These are phyloP conservation scores for Drosophila siamana DNA, from an alignment of 2,888 invertebrate species.

Conservation along the genomic window DNA sequence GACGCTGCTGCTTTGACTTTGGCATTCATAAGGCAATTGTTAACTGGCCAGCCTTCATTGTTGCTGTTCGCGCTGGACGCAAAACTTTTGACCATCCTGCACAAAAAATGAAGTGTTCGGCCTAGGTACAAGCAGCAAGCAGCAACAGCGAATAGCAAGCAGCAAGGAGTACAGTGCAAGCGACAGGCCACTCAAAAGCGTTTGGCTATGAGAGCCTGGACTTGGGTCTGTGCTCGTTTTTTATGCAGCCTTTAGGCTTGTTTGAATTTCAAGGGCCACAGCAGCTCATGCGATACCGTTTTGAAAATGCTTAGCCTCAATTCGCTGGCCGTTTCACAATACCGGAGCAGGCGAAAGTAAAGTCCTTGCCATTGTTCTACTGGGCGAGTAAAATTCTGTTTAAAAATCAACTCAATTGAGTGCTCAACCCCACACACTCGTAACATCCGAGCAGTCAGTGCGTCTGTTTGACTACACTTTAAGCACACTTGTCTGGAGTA, in stretches of 20 bases:
- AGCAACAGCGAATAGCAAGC: background rate
- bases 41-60: conserved; percentile 61
- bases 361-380: conserved; percentile 14
- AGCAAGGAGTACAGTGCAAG: conserved; percentile 1
- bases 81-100: conserved; percentile 32
- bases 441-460: background rate
- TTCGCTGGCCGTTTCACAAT: conserved; percentile 8
- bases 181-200: conserved; percentile 37
- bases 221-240: conserved; percentile 8
- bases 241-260: conserved; percentile 36
- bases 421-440: background rate
- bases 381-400: background rate
- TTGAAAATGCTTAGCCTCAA: conserved; percentile 12
- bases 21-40: conserved; percentile 45
- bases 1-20: background rate
- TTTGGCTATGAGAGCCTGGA: conserved; percentile 38
- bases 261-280: conserved; percentile 37
- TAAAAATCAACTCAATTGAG: background rate
- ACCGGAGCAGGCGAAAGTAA: background rate
- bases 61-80: conserved; percentile 33
- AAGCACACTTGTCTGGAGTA: conserved; percentile 25
- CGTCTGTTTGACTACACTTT: conserved; percentile 10
- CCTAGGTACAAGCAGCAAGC: conserved; percentile 4
- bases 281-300: conserved; percentile 1
- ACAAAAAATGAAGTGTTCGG: conserved; percentile 32